Base-by-base conservation (phyloP, 2,113 vertebrate species). In the Myocastor coypus region DNA sequence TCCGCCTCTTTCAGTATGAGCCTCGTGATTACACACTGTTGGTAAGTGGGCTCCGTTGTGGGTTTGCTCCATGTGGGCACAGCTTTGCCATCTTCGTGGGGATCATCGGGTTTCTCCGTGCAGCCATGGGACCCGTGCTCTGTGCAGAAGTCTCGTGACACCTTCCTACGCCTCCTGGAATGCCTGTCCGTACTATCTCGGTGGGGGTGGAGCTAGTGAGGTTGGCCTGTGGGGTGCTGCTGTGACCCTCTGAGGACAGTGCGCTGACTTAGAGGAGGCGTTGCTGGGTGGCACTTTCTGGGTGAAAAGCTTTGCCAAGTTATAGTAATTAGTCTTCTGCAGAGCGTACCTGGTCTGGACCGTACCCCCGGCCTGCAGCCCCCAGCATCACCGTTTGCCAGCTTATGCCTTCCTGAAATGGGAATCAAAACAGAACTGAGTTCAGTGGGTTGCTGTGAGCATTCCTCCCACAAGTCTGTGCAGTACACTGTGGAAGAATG, bases 1-100 rank as follows among this genome's bases (percentile, higher is more conserved):
- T 99, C 95, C 99, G 99, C 37, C 97, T 99, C 59, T 99, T 99
- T 97, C 97, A 99, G 37, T 99, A 99, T 96, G 94, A 99, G 94
- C 81, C 80, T 52, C n/a, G 82, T 92, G 98, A 99, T 96, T 99
- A 98, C 77, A 96, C 90, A 26, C 91, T 99, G 97, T 50, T 99
- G 99, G 99, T 99, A 98, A 98, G 99, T 97, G 57, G 80, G 32
- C 7, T 34, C 16, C 50, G 0, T 83, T 95, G 94, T 64, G 83
- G 92, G 66, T 7, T 73, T 32, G 64, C 34, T 42, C 37, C 2
- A 46, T 46, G 78, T 82, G 77, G 73, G 46, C 52, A 34, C 50
- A 46, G 64, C 32, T 68, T 73, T 32, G 24, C 7, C 66, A 30
- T 26, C 82, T 95, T 87, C n/a, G 17, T 59, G 64, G 61, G 19